These are phyloP conservation scores for Shargacucullia verbasci DNA, from an alignment of 2,888 invertebrate species.

Conservation along the genomic window DNA sequence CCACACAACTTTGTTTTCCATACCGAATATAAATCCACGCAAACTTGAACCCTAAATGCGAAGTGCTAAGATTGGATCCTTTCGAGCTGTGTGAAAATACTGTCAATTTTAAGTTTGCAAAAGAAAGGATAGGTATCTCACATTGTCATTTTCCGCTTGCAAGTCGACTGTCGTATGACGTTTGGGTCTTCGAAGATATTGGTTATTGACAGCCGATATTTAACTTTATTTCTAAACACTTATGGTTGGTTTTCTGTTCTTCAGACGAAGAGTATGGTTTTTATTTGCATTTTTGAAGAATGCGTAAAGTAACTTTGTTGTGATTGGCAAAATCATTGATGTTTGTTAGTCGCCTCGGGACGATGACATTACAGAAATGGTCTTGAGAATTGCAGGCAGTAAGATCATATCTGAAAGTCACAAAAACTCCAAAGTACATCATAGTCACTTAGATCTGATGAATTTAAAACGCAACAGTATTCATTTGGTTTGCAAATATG, in stretches of 20 bases:
- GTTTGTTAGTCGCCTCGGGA: slow-evolving; percentile 38
- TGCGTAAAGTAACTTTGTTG: slow-evolving; percentile 52
- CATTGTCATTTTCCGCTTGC: slow-evolving; percentile 72
- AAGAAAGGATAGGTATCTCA: slow-evolving; percentile 66
- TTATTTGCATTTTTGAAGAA: slow-evolving; percentile 53
- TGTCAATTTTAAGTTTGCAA: slow-evolving; percentile 51
- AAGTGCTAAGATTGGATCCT: not conserved
- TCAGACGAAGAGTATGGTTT: slow-evolving; percentile 27
- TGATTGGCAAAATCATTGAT: slow-evolving; percentile 62
- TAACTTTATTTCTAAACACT: not conserved
- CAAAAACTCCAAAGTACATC: slow-evolving; percentile 17
- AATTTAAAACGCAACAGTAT: no score
- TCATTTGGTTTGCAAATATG: no score
- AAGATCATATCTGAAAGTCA: slow-evolving; percentile 38
- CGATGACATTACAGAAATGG: slow-evolving; percentile 52
- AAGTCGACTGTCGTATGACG: slow-evolving; percentile 57
- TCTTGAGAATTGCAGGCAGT: slow-evolving; percentile 23
- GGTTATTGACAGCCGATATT: slow-evolving; percentile 41
- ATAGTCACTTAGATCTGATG: slow-evolving; percentile 1
- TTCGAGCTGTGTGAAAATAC: not conserved
- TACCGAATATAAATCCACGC: slow-evolving; percentile 30
- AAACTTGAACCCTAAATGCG: slow-evolving; percentile 52
- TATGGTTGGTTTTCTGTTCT: slow-evolving; percentile 18
- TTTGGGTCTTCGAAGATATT: slow-evolving; percentile 48
- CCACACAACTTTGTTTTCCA: slow-evolving; percentile 35